These are phyloP conservation scores for Cairina moschata DNA, from an alignment of 2,113 vertebrate genomes.

Conservation along the genomic window DNA sequence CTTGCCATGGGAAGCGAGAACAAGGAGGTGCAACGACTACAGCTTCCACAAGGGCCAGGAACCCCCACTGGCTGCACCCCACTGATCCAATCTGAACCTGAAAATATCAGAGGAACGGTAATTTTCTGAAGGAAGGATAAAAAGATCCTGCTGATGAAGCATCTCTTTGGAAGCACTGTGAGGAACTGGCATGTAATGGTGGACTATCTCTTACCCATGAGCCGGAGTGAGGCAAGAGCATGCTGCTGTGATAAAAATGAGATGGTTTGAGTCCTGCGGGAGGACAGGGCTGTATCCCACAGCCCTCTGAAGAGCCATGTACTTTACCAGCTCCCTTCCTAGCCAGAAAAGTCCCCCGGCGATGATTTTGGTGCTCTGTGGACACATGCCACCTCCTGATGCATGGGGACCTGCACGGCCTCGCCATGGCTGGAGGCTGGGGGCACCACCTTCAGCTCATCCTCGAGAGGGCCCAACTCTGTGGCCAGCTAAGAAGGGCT, in stretches of 20 bases:
- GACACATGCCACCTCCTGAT: neutral
- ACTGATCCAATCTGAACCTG: neutral
- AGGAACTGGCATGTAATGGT: neutral
- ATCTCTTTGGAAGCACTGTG: neutral
- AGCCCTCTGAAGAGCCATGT: neutral
- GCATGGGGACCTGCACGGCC: neutral
- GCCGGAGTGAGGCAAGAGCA: neutral
- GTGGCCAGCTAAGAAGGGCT: neutral
- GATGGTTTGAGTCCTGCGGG: neutral
- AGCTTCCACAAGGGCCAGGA: neutral
- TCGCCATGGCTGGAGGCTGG: too few species aligned
- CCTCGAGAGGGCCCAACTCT: neutral
- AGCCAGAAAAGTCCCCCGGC: neutral
- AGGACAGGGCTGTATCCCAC: neutral
- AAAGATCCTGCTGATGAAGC: neutral
- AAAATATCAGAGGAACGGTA: neutral
- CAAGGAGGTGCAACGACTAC: neutral
- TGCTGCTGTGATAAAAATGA: neutral
- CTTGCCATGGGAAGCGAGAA: fast-evolving
- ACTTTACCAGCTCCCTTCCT: neutral
- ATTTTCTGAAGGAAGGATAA: neutral
- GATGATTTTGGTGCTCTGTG: neutral
- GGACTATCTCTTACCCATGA: neutral
- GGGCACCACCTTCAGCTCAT: neutral
- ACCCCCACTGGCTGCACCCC: neutral